Base-by-base conservation (phyloP, 92 coral and sea anemone genomes). In the Porites rus region DNA sequence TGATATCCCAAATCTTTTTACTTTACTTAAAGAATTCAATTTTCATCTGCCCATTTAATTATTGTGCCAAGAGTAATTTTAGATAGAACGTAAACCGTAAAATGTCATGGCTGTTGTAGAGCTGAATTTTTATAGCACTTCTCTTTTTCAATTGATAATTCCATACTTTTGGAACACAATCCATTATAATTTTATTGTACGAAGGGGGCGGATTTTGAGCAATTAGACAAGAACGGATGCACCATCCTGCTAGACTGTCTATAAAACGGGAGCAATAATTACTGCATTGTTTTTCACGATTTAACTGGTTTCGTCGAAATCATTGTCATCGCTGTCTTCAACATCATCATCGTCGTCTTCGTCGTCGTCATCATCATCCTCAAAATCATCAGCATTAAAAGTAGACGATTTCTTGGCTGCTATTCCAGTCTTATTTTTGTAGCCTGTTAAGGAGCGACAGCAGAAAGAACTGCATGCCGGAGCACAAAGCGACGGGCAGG, bases 401-500 rank as follows among this genome's bases (percentile, higher is more conserved):
- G 88, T 85, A 18, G 75, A 56, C 2, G 88, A 85, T 31, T 85
- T 85, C 69, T 85, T 85, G 68, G 78, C 58, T 21, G 87, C 20
- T 21, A 38, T 43, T 11, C 77, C 83, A 38, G 51, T 69, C 70
- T 10, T 54, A 19, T 68, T 76, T 43, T 66, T 69, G 69, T 76
- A 25, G 76, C 77, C 74, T 19, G 56, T 69, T 31, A 75, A 22
- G 7, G 88, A 85, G 16, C 88, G 88, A 56, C 88, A 85, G 82
- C 88, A 85, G 75, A 77, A 77, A 14, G 88, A 43, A 58, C 52
- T 85, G 68, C 88, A 85, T 17, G 76, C 69, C 12, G 88, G 88
- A 65, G 88, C 88, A 63, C 88, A 85, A 14, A 6, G 69, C 18
- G 88, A 25, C 13, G 88, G 83, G 77, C 88, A 85, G 13, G 88